Base-by-base conservation (phyloP, 2,888 invertebrate genomes). In the Noctua janthina region DNA sequence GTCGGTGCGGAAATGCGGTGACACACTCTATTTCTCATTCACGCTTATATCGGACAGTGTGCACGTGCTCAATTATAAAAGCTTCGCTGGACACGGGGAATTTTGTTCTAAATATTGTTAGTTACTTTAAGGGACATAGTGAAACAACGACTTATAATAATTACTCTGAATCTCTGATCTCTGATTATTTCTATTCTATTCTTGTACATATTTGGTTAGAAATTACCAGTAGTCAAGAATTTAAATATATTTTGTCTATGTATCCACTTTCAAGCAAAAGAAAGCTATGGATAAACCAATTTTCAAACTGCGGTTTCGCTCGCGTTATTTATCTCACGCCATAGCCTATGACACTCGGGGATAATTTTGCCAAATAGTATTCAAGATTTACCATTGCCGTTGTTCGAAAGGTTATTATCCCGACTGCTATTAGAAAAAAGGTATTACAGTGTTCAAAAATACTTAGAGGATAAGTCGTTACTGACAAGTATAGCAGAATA, bases 1-100 rank as follows among this genome's bases (percentile, higher is more conserved):
- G n/a, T 39, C 29, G 69, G 73, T 79, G 64, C 64, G 73, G 73
- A 84, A 84, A 84, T 56, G 8, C 29, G 62, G 56, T 78, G 72
- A 84, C 72, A 84, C 51, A 79, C 62, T 83, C 49, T 70, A 64
- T 84, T 79, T 78, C 56, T 73, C 72, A 69, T 64, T 69, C 35
- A 73, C 17, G 64, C 64, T 64, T 71, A 71, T 71, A 78, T 29
- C 62, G 43, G 51, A 75, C 62, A 49, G 29, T 35, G 54, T 20
- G 51, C 49, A 72, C 46, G 39, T 67, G 64, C 43, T 71, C 46
- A 67, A 67, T 70, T 67, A 62, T 67, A 76, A 73, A 78, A 69
- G 78, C 49, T 66, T 69, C 56, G 13, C 29, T 54, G 46, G 35
- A 39, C 71, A 54, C 17, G 17, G 6, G 10, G 43, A 23, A 17